Base-by-base conservation (phyloP, 2,888 invertebrate species). In the Synergus gifuensis region DNA sequence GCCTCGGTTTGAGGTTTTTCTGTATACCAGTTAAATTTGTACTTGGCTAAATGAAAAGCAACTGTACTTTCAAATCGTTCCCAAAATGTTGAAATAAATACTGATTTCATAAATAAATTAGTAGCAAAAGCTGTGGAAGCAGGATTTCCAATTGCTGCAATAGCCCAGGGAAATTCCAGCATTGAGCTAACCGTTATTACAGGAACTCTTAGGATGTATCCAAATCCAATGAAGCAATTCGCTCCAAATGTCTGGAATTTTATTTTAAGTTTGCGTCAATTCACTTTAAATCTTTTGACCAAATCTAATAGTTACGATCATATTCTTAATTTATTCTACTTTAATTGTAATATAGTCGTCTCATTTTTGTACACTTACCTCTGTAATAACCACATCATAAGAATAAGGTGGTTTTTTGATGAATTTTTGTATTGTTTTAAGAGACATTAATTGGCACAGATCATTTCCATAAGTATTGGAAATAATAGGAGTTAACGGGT, bases 171-270 rank as follows among this genome's bases (percentile, higher is more conserved):
- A 62, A 79, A 81, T 14, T 85, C 82, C 3, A 81, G 18, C 0
- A 81, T n/a, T 0, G 88, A 81, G 3, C 79, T 18, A 0, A 83
- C 22, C 4, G 80, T 81, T 28, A 87, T 80, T 4, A 86, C 83
- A 0, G 88, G 88, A 5, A 85, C 82, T 1, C 89, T 88, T 8
- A 88, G 54, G 7, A 83, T 67, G 12, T 83, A 78, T 4, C 89
- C 90, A 36, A 90, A 82, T 7, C 86, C 88, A 11, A 88, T 66
- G 63, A 80, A 90, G 76, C 89, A 89, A n/a, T 78, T 40, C 0
- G 87, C 79, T 1, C 79, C 81, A 28, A 88, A 84, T 84, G 78
- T 77, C 83, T 83, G 54, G 76, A 84, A 69, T 36, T 58, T 44
- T 0, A 18, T 14, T 88, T 0, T 81, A 83, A 4, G 94, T 42